Base-by-base conservation (phyloP, 2,113 vertebrate genomes). In the Pipa parva region DNA sequence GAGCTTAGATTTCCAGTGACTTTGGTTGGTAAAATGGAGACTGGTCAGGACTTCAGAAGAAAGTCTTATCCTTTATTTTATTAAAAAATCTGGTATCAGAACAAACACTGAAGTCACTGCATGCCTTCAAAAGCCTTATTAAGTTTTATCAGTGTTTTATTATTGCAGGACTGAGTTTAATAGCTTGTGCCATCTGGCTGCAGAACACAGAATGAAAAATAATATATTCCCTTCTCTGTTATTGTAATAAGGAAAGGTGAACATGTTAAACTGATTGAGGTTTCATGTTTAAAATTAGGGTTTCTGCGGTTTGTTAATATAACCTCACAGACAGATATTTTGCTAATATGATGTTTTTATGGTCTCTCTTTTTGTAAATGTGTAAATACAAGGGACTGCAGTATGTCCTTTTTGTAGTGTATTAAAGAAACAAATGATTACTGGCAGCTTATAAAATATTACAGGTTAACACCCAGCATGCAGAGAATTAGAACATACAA, bases 1-100 rank as follows among this genome's bases (percentile, higher is more conserved):
- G 81, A 83, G 80, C 76, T 67, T 70, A 75, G 78, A 75, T 70
- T 80, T 83, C 76, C 63, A 51, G 71, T 79, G 77, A 75, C 75
- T 71, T 78, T 84, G 83, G 80, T 76, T 76, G 76, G 79, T 76
- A 67, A 74, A 57, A 45, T 54, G 62, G 66, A 73, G 75, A 83
- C 76, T 81, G 75, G 76, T 75, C 54, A 0, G 77, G 39, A 71
- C 66, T 71, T 69, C 65, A 69, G 55, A 71, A 84, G 77, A 81
- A 79, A 81, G 68, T 63, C 24, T 72, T 69, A 37, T 70, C 20
- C 39, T 73, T 37, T 52, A 68, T 76, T 61, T 54, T 37, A 58
- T 75, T 71, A 63, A 70, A 20, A 37, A 79, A 71, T 77, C 71
- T 79, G 77, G 56, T 71, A 39, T 50, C 21, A 27, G 57, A 56